These are phyloP conservation scores for Plumapathes pennacea DNA, from an alignment of 92 coral and sea anemone genomes.

Conservation along the genomic window DNA sequence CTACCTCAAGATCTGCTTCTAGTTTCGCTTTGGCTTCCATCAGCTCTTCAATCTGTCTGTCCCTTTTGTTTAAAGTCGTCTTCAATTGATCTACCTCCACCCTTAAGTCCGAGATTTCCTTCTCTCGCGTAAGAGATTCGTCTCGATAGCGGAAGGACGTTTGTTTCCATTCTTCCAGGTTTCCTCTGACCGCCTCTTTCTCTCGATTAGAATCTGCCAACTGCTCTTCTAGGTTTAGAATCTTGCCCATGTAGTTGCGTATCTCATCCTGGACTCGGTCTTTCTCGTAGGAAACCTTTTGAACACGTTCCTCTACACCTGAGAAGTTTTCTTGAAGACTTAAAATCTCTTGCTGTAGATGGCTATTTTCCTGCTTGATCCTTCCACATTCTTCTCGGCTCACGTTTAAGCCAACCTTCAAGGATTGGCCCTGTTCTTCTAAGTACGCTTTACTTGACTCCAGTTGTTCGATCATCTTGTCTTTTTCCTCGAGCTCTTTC, in stretches of 20 bases:
- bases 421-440: constrained; percentile 79
- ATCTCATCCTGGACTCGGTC: constrained; percentile 78
- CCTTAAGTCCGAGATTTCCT: constrained; percentile 62
- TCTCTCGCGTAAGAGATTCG: constrained; percentile 55
- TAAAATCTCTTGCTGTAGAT: constrained; percentile 79
- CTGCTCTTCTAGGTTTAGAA: constrained; percentile 63
- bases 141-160: constrained; percentile 52
- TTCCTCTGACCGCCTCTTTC: constrained; percentile 52
- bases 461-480: constrained; percentile 66
- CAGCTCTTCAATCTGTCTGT: constrained; percentile 55
- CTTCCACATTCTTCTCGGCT: constrained; percentile 84
- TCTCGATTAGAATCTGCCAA: constrained; percentile 72
- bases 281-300: constrained; percentile 67
- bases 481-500: constrained; percentile 81
- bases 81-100: constrained; percentile 35
- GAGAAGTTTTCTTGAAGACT: constrained; percentile 56
- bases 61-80: constrained; percentile 48
- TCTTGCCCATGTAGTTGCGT: constrained; percentile 53
- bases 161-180: constrained; percentile 78
- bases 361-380: constrained; percentile 78
- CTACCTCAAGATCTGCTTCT: constrained; percentile 58
- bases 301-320: constrained; percentile 68
- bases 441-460: constrained; percentile 74
- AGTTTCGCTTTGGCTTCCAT: constrained; percentile 49
- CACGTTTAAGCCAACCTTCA: constrained; percentile 66